A percentile compares a stretch with the other conserved stretches of the same genome.
These are phyloP conservation scores for Sciurus carolinensis DNA, from an alignment of 2,797 vertebrate genomes.

Conservation along the genomic window DNA sequence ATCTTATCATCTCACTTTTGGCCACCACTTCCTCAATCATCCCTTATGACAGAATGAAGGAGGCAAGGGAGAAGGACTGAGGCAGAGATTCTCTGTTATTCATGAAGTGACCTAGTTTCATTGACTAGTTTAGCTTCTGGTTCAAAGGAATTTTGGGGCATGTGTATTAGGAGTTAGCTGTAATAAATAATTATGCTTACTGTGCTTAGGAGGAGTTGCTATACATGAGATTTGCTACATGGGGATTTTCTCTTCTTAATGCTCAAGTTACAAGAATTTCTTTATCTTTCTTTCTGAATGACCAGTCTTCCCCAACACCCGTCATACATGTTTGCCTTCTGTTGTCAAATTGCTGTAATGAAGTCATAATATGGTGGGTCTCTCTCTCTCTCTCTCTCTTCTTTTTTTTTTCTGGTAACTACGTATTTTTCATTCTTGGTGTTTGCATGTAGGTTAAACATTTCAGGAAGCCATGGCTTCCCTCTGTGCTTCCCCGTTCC, in stretches of 20 bases:
- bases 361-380: neutral
- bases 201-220: neutral
- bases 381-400: neutral
- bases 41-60: conserved; percentile 1
- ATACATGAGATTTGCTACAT: conserved; percentile 5
- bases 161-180: neutral
- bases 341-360: neutral
- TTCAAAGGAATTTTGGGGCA: neutral
- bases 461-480: conserved; percentile 37
- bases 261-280: neutral
- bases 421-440: neutral
- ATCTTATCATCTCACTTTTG: conserved; percentile 13
- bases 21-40: neutral
- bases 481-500: neutral
- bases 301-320: neutral
- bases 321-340: neutral
- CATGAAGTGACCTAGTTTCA: conserved; percentile 20
- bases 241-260: neutral
- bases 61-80: conserved; percentile 16
- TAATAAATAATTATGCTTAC: neutral
- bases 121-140: neutral
- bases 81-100: conserved; percentile 1
- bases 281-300: conserved; percentile 11
- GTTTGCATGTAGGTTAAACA: neutral
- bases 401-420: neutral